Percentiles rank a stretch among this genome's conserved stretches.
phyloP scores from a whole-genome alignment of 2,888 invertebrate genomes.

The Villa cingulata region DNA sequence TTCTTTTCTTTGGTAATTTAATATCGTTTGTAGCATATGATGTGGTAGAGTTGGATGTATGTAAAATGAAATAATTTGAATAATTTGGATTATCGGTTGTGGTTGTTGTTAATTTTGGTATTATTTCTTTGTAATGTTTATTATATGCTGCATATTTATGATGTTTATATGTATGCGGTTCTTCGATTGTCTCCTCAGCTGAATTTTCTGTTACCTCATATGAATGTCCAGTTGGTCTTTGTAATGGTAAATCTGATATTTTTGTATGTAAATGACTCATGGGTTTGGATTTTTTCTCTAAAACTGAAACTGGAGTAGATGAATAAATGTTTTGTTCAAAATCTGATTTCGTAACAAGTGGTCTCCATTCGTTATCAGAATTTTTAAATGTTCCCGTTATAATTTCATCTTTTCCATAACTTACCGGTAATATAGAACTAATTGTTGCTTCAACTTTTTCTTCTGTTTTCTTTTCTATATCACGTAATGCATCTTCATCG shows the following conservation, averaged over 20 bases:
- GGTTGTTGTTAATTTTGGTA: no score
- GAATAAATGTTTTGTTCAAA: background rate
- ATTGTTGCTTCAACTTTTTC: slow-evolving; percentile 24
- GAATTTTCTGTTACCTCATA: slow-evolving; percentile 8
- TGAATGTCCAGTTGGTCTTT: background rate
- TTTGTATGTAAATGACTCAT: slow-evolving; percentile 3
- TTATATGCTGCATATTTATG: background rate
- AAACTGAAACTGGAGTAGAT: background rate
- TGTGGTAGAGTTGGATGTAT: background rate
- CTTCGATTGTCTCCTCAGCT: slow-evolving; percentile 6
- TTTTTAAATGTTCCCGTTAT: slow-evolving; percentile 23
- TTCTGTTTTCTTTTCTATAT: slow-evolving; percentile 30
- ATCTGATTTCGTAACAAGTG: slow-evolving; percentile 9
- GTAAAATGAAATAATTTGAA: slow-evolving; percentile 22
- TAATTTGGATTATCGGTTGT: slow-evolving; percentile 27
- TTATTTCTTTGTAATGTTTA: background rate
- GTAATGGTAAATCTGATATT: background rate
- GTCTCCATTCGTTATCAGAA: slow-evolving; percentile 26
- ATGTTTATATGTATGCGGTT: background rate
- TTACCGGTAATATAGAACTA: slow-evolving; percentile 3
- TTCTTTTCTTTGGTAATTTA: background rate
- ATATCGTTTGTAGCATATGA: background rate
- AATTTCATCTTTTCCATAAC: slow-evolving; percentile 17
- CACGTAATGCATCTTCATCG: slow-evolving; percentile 18
- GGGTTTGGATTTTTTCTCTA: background rate